These are phyloP conservation scores for Macrocentrus cingulum DNA, from an alignment of 1,140 invertebrate species.

Conservation along the genomic window DNA sequence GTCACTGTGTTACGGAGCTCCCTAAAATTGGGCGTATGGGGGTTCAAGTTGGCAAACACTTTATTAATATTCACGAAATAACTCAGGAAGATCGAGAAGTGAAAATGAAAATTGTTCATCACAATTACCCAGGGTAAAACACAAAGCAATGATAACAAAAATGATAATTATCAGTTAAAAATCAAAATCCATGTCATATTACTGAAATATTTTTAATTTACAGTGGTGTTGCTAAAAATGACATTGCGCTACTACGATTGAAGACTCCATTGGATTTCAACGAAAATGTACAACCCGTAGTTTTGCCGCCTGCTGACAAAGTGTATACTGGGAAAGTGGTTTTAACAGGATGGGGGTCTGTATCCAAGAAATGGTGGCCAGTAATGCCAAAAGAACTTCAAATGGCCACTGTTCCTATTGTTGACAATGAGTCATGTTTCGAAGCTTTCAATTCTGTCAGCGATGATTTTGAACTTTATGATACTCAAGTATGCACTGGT, in stretches of 20 bases:
- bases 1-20: conserved; percentile 54
- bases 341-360: conserved; percentile 59
- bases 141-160: too few relatives aligned
- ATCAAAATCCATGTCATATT: not conserved
- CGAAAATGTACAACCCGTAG: conserved; percentile 58
- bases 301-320: conserved; percentile 49
- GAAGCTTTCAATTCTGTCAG: not conserved
- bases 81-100: conserved; percentile 51
- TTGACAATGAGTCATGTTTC: conserved; percentile 25
- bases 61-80: conserved; percentile 40
- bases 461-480: not conserved
- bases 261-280: conserved; percentile 59
- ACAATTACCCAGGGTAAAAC: conserved; percentile 48
- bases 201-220: conserved; percentile 19
- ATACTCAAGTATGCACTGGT: conserved; percentile 29
- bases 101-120: conserved; percentile 51
- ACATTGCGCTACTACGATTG: conserved; percentile 68
- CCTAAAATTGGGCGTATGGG: conserved; percentile 32
- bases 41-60: conserved; percentile 51
- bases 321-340: conserved; percentile 49
- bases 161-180: not conserved
- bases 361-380: conserved; percentile 25
- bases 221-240: conserved; percentile 61
- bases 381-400: conserved; percentile 36
- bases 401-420: conserved; percentile 37